Evolutionary conservation across 2,113 vertebrate species (phyloP).

Genomic region (zebrafish (Danio rerio)): GRCz12tu NC_133180.1:37808501-37809000

Average conservation of each 20-base stretch:
- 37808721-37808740: background rate
- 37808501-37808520: conserved; percentile 87
- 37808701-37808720: conserved; percentile 92
- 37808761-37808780: background rate
- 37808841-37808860: no score
- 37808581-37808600: conserved; percentile 86
- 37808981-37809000: no score
- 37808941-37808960: no score
- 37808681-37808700: conserved; percentile 93
- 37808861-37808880: no score
- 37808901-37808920: no score
- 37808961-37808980: no score
- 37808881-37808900: no score
- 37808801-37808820: no score
- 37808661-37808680: conserved; percentile 90
- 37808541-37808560: conserved; percentile 83
- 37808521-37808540: conserved; percentile 86
- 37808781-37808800: no score
- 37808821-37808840: no score
- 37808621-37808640: conserved; percentile 92
- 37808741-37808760: background rate
- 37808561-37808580: conserved; percentile 83
- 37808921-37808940: no score
- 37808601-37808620: conserved; percentile 87
- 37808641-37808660: conserved; percentile 89